A percentile compares a stretch with the other conserved stretches of the same genome.
Conservation (phyloP, 2,113 vertebrate genomes). For the Pandion haliaetus region DNA sequence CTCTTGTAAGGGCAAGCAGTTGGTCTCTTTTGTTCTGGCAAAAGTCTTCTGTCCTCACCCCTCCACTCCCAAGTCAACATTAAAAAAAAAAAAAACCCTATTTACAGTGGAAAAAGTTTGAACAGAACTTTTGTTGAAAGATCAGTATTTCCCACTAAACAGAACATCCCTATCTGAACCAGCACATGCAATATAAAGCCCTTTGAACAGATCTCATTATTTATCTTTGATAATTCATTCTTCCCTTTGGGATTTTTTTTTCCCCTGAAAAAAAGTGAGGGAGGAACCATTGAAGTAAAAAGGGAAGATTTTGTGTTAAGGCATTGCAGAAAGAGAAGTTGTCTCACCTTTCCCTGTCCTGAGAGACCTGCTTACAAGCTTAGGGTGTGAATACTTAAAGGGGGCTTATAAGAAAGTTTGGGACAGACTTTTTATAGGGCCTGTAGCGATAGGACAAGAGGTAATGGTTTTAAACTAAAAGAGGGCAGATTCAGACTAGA, state of each 20-base stretch:
- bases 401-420: background rate
- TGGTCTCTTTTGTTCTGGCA: background rate
- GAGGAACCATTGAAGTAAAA: background rate
- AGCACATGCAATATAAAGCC: background rate
- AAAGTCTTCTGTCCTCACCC: background rate
- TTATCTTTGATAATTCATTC: background rate
- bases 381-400: background rate
- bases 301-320: background rate
- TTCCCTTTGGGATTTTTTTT: background rate
- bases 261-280: background rate
- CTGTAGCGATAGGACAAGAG: background rate
- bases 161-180: background rate
- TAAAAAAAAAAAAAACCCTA: rapidly evolving
- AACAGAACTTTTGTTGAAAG: background rate
- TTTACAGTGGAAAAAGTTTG: background rate
- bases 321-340: background rate
- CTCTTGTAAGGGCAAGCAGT: background rate
- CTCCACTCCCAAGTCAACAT: background rate
- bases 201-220: background rate
- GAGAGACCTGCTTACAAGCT: background rate
- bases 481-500: background rate
- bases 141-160: background rate
- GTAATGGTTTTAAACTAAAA: background rate
- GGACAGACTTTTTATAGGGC: background rate
- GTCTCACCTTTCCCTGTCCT: background rate